Evolutionary conservation across 2,888 invertebrate genomes (phyloP), one percentile per base, ranked within the genome.

Genomic region (Mesochorus sp.): DNA sequence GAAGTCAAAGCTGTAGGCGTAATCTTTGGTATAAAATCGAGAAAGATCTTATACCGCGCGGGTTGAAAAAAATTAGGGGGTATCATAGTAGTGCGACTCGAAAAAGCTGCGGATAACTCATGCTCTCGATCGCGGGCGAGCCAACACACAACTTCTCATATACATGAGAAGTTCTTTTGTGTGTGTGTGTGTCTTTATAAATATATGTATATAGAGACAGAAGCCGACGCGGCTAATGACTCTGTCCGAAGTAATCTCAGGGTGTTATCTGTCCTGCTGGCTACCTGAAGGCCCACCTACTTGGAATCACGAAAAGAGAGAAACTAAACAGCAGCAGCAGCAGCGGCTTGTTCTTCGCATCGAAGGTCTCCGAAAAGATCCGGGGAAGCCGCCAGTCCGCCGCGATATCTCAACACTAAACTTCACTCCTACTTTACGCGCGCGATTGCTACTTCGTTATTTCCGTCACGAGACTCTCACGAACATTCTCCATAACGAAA

Each of bases 161-260:
- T 47, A 47, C 21, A 24, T n/a, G 12, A n/a, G n/a, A n/a, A n/a
- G n/a, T n/a, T n/a, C 10, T n/a, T 12, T 24, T 17, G 17, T 26
- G 14, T 55, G 53, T 62, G 49, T 17, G n/a, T 6, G 10, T 12
- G 4, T n/a, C 3, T 34, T 17, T 17, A 17, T n/a, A 4, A 2
- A n/a, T 53, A 14, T 57, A n/a, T 51, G 14, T 61, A 47, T 34
- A 21, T 37, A 47, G 42, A 73, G 83, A 89, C 90, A 90, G 91
- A 89, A 91, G 90, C 91, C 90, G 90, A 88, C 89, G 87, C 86
- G 87, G 90, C 90, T 91, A 91, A 91, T 91, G 91, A 91, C 90
- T 91, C 90, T 91, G 91, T 91, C 90, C 89, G 87, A 83, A 86
- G 88, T 90, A 91, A 91, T 91, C 91, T 90, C 86, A 82, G 87